phyloP scores from a whole-genome alignment of 2,113 vertebrate genomes.

The Columba janthina region DNA sequence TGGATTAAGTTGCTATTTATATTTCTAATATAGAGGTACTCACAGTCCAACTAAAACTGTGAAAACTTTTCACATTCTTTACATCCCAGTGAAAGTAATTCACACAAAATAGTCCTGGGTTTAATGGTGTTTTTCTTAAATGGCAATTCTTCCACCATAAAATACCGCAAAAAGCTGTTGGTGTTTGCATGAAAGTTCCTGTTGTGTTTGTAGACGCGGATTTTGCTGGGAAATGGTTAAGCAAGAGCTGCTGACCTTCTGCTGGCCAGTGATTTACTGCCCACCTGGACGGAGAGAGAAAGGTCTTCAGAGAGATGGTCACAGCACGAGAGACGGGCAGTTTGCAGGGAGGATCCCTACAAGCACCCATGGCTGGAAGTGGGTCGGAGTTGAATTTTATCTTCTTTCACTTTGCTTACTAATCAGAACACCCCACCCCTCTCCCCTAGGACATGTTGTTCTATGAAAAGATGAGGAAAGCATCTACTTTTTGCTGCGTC shows the following conservation, averaged over 20 bases:
- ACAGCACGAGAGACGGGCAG: neutral
- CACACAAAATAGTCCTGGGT: neutral
- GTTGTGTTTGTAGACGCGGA: rapidly evolving
- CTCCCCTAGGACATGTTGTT: neutral
- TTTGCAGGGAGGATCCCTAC: neutral
- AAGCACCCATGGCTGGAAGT: neutral
- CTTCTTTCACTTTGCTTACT: neutral
- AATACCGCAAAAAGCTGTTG: rapidly evolving
- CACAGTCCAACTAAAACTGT: neutral
- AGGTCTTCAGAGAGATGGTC: neutral
- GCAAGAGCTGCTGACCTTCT: neutral
- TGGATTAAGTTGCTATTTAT: neutral
- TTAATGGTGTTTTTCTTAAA: neutral
- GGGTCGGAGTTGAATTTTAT: neutral
- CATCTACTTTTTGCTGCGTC: neutral
- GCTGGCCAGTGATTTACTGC: neutral
- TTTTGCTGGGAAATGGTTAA: neutral
- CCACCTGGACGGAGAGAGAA: neutral
- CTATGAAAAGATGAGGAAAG: neutral
- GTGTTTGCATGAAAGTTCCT: neutral
- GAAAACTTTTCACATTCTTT: neutral
- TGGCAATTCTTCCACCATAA: neutral
- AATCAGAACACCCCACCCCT: neutral
- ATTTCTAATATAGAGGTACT: neutral
- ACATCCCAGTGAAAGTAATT: neutral